phyloP scores from a whole-genome alignment of 64 coral and sea anemone species.

The Hydrozoanthus tunicans region DNA sequence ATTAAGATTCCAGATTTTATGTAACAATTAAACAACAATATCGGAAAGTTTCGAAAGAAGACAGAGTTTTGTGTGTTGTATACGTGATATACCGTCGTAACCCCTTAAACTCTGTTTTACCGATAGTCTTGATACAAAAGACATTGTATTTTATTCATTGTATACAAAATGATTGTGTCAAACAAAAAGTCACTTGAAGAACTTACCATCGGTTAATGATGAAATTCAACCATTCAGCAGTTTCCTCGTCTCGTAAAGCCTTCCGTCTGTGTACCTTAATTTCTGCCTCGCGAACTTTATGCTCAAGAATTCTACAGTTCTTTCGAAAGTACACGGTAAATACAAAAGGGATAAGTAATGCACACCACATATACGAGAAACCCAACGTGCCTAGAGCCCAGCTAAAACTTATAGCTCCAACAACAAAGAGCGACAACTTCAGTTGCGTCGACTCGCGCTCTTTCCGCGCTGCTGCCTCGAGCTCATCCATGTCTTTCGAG shows the following conservation, averaged over 20 bases:
- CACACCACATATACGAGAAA: conserved; percentile 78
- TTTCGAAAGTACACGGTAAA: conserved; percentile 92
- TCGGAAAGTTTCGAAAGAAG: too few species aligned
- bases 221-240: conserved; percentile 92
- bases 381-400: conserved; percentile 77
- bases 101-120: background rate
- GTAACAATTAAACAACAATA: too few species aligned
- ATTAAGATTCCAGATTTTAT: too few species aligned
- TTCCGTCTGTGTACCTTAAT: conserved; percentile 86
- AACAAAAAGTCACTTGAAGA: background rate
- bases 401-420: conserved; percentile 56
- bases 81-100: too few species aligned
- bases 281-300: conserved; percentile 72
- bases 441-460: conserved; percentile 77
- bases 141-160: background rate
- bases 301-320: conserved; percentile 72
- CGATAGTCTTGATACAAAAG: background rate
- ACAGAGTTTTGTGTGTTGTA: too few species aligned
- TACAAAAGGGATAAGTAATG: conserved; percentile 77
- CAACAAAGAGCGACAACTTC: conserved; percentile 75
- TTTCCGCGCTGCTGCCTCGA: conserved; percentile 65
- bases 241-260: conserved; percentile 88
- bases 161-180: background rate
- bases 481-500: conserved; percentile 42
- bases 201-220: conserved; percentile 92